Base-by-base conservation (phyloP, 2,113 vertebrate species). In the Tenrec ecaudatus region DNA sequence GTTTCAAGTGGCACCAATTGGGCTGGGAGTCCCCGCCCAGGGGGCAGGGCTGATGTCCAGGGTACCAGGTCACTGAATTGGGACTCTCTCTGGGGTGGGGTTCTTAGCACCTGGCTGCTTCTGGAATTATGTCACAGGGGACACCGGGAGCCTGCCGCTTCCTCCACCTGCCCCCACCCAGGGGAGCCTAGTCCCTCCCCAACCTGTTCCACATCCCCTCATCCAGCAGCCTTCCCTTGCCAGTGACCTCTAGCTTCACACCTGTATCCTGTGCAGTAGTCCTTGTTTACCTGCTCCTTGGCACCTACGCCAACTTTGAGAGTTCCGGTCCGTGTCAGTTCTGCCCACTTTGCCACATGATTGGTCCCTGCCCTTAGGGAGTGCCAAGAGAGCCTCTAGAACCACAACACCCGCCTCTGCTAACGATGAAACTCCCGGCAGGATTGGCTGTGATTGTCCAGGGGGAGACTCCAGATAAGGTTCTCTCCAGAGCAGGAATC, bases 341-440 rank as follows among this genome's bases (percentile, higher is more conserved):
- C 94, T 92, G 68, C 23, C 91, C 66, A 81, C 91, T 94, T 95
- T 77, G 66, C 71, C 69, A 11, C 79, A 91, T 80, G 66, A 92
- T 89, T 90, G 93, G 90, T 96, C 93, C 76, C 96, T 96, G 88
- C 83, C 92, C 86, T 95, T 83, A 86, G 89, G 75, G 86, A 95
- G 82, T 76, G 66, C 80, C 86, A 69, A 47, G 64, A 80, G 94
- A 94, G 85, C 62, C 76, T 92, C 29, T 69, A 33, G 89, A 87
- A 93, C 94, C 75, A 31, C 78, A 82, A 71, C 75, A 38, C 88
- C 77, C 79, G 12, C 82, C 80, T 92, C 77, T 38, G 71, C 86
- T 62, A 93, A 95, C 68, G 62, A 91, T 23, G 82, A 96, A 93
- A 94, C n/a, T 64, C 27, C 75, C 66, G 20, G 33, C 22, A 2